A percentile compares a stretch with the other conserved stretches of the same genome.
These are phyloP conservation scores for Galeopsomyia nigrocyanea DNA, from an alignment of 2,888 invertebrate species.

Conservation along the genomic window DNA sequence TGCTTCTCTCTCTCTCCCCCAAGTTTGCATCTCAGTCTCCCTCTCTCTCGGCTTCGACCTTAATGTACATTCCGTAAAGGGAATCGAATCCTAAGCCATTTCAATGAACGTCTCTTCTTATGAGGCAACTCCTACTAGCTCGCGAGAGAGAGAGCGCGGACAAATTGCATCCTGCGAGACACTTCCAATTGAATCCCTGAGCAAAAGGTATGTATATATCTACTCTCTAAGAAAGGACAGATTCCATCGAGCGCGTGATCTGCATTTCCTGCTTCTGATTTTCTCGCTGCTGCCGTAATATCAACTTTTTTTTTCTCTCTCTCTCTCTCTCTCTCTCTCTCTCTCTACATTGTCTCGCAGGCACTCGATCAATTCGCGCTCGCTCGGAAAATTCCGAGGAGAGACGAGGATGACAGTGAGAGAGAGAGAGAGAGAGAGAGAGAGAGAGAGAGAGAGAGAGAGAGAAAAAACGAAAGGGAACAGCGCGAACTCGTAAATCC, in stretches of 20 bases:
- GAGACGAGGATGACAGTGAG: too few relatives aligned
- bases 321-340: slow-evolving; percentile 5
- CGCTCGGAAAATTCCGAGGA: too few relatives aligned
- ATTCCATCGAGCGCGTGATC: slow-evolving; percentile 58
- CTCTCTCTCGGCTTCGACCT: background rate
- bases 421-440: too few relatives aligned
- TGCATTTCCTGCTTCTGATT: slow-evolving; percentile 50
- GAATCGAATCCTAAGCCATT: background rate
- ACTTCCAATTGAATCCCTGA: background rate
- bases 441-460: too few relatives aligned
- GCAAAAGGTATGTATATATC: slow-evolving; percentile 4
- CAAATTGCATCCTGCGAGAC: slow-evolving; percentile 17
- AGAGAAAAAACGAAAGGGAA: too few relatives aligned
- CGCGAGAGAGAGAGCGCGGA: background rate
- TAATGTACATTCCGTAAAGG: slow-evolving; percentile 6
- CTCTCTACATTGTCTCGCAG: background rate
- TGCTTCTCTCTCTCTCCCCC: slow-evolving; percentile 4
- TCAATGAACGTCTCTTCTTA: slow-evolving; percentile 20
- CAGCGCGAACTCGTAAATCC: too few relatives aligned
- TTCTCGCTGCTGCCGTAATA: background rate
- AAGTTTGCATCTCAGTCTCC: background rate
- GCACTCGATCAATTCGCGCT: too few relatives aligned
- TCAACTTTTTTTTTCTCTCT: background rate
- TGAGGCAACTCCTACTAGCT: background rate
- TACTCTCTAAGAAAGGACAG: slow-evolving; percentile 17